Conservation (phyloP, 2,797 vertebrate genomes). For the Muscicapa comitata region DNA sequence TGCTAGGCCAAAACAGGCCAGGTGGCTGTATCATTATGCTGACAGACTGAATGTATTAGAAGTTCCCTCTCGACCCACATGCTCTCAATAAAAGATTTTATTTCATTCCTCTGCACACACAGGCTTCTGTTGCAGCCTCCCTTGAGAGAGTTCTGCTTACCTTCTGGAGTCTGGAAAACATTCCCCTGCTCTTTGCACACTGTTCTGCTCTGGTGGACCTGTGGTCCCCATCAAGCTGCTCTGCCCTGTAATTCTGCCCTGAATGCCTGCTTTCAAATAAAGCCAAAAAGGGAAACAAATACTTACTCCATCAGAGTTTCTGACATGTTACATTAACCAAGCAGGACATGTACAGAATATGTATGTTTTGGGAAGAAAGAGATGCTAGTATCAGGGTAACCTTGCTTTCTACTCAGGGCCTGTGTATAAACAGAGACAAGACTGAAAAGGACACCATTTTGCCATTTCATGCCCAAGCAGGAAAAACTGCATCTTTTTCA, state of each 20-base stretch:
- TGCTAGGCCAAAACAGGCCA: not conserved
- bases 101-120: constrained; percentile 24
- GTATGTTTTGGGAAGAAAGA: not conserved
- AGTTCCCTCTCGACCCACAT: not conserved
- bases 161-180: constrained; percentile 13
- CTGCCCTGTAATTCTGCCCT: constrained; percentile 28
- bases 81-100: not conserved
- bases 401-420: not conserved
- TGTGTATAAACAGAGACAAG: not conserved
- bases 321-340: not conserved
- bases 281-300: constrained; percentile 29
- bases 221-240: constrained; percentile 2
- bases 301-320: not conserved
- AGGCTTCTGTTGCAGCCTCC: constrained; percentile 14
- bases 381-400: not conserved
- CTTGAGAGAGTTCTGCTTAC: not conserved
- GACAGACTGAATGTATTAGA: not conserved
- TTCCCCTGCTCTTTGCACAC: not conserved
- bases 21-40: not conserved
- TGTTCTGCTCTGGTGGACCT: not conserved
- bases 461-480: not conserved
- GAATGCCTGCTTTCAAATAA: constrained; percentile 61
- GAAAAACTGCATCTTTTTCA: not conserved
- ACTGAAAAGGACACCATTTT: not conserved
- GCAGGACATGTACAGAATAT: constrained; percentile 2